phyloP scores from a whole-genome alignment of 2,113 vertebrate genomes.

The Daphoenositta chrysoptera region DNA sequence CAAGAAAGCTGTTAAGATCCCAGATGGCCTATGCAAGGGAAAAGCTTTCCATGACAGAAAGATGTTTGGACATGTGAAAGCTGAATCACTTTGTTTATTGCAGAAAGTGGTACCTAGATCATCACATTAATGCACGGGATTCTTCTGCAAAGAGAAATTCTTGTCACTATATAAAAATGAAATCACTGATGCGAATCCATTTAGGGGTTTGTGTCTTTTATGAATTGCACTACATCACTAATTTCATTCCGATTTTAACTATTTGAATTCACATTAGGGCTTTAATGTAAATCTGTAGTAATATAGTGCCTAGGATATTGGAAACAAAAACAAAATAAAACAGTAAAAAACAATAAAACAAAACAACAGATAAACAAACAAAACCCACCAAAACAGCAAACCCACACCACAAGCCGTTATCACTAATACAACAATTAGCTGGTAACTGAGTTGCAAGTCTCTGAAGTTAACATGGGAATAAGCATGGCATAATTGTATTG shows the following conservation, averaged over 20 bases:
- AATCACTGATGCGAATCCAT: neutral
- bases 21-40: neutral
- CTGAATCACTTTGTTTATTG: neutral
- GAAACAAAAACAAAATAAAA: neutral
- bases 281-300: neutral
- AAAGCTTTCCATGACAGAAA: neutral
- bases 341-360: neutral
- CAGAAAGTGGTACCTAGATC: neutral
- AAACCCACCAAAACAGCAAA: accelerated
- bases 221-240: neutral
- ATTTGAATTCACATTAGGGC: neutral
- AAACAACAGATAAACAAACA: neutral
- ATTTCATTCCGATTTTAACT: neutral
- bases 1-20: neutral
- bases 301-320: neutral
- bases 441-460: neutral
- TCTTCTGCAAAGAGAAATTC: neutral
- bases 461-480: neutral
- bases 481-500: neutral
- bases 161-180: neutral
- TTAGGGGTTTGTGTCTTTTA: neutral
- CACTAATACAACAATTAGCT: neutral
- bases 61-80: neutral
- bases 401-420: accelerated
- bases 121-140: neutral